A percentile compares a stretch with the other conserved stretches of the same genome.
These are phyloP conservation scores for Strix aluco DNA, from an alignment of 2,113 vertebrate genomes.

Conservation along the genomic window DNA sequence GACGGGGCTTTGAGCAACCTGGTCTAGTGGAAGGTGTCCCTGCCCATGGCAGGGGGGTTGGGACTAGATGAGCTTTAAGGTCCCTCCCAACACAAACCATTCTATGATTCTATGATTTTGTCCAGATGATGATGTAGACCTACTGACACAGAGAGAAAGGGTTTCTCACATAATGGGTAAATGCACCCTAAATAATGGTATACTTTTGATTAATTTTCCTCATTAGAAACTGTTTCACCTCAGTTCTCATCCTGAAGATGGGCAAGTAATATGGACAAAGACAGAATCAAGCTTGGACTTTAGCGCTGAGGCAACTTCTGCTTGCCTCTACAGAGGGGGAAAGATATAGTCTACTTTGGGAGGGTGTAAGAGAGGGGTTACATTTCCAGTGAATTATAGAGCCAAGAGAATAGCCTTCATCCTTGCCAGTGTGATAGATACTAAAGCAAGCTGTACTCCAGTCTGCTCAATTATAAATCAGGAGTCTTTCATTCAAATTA, in stretches of 20 bases:
- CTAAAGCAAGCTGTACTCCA: not conserved
- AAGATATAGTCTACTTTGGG: not conserved
- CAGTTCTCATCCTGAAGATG: not conserved
- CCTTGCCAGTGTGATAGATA: not conserved
- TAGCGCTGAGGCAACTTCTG: not conserved
- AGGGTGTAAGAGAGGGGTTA: accelerated
- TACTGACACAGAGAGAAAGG: not conserved
- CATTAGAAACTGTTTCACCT: not conserved
- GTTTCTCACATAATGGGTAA: not conserved
- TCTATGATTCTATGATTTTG: not conserved
- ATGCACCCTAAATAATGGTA: not conserved
- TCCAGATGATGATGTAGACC: not conserved
- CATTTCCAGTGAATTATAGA: not conserved
- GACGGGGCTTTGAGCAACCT: too few species aligned
- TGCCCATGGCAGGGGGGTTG: too few species aligned
- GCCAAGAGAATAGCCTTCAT: not conserved
- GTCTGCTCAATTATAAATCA: not conserved
- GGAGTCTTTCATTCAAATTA: not conserved
- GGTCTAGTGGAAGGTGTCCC: too few species aligned
- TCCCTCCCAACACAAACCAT: too few species aligned
- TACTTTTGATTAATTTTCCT: accelerated
- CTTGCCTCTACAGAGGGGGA: not conserved
- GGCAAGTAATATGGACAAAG: not conserved
- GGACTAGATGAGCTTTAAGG: too few species aligned
- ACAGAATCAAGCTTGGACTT: not conserved